These are phyloP conservation scores for Toxonevra muliebris DNA, from an alignment of 2,888 invertebrate species.

Conservation along the genomic window DNA sequence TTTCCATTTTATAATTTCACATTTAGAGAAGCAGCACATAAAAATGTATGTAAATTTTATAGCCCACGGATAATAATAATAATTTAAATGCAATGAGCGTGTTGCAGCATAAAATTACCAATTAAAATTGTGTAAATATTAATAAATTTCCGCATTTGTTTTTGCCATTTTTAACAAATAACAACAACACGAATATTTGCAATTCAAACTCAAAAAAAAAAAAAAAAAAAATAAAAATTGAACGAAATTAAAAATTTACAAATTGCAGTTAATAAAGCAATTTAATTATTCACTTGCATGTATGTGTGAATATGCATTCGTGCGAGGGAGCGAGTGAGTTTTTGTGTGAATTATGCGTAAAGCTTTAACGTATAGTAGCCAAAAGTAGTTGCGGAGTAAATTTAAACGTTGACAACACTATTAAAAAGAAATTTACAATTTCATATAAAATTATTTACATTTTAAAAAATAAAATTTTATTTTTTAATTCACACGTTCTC, in stretches of 20 bases:
- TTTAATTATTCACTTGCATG: background rate
- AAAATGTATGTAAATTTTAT: no score
- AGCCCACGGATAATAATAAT: no score
- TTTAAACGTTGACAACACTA: background rate
- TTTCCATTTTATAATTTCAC: no score
- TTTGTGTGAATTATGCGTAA: background rate
- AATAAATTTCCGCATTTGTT: conserved; percentile 7
- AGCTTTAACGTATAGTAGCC: no score
- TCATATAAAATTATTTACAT: background rate
- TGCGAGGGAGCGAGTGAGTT: background rate
- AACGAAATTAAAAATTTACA: background rate
- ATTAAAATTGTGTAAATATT: conserved; percentile 34
- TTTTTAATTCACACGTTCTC: background rate
- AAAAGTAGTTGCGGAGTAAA: no score
- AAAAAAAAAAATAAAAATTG: background rate
- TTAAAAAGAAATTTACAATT: background rate
- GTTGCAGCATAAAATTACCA: conserved; percentile 30
- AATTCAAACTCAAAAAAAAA: background rate
- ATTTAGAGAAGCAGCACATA: no score
- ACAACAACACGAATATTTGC: background rate
- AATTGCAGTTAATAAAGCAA: no score
- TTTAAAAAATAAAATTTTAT: background rate
- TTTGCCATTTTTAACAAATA: background rate
- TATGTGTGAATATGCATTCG: background rate
- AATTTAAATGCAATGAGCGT: background rate